phyloP scores from a whole-genome alignment of 1,140 invertebrate species.

The Apis dorsata region DNA sequence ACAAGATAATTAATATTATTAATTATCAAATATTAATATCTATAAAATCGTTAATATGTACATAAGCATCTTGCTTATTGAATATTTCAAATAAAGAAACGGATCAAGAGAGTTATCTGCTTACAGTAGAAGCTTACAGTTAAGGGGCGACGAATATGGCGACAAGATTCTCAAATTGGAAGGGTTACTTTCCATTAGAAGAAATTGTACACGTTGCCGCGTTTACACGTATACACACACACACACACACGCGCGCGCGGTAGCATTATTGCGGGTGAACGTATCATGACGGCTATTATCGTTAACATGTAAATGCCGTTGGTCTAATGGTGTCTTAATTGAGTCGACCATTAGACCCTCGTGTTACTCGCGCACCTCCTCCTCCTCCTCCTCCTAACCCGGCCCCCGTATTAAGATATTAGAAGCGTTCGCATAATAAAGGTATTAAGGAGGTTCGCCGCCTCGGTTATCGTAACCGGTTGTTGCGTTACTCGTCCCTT shows the following conservation, averaged over 20 bases:
- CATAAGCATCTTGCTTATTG: no score
- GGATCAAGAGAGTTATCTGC: no score
- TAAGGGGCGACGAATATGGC: no score
- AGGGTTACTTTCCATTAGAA: background rate
- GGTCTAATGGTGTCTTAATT: constrained; percentile 75
- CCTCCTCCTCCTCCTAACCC: no score
- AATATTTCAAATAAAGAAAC: no score
- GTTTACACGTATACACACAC: no score
- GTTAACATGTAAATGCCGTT: constrained; percentile 73
- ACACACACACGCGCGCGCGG: background rate
- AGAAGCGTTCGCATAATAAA: constrained; percentile 63
- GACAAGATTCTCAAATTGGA: background rate
- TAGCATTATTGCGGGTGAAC: constrained; percentile 61
- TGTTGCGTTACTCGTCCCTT: constrained; percentile 16
- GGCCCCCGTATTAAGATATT: constrained; percentile 67
- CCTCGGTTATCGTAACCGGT: constrained; percentile 8
- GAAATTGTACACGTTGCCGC: background rate
- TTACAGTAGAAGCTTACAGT: no score
- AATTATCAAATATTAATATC: no score
- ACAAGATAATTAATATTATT: no score
- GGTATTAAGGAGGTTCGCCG: constrained; percentile 55
- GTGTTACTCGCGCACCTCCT: constrained; percentile 53
- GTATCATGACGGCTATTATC: constrained; percentile 74
- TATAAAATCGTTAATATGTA: no score
- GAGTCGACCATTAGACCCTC: constrained; percentile 72